Evolutionary conservation across 1,140 invertebrate genomes (phyloP), one percentile per base, ranked within the genome.

Genomic region (Nephila pilipes): DNA sequence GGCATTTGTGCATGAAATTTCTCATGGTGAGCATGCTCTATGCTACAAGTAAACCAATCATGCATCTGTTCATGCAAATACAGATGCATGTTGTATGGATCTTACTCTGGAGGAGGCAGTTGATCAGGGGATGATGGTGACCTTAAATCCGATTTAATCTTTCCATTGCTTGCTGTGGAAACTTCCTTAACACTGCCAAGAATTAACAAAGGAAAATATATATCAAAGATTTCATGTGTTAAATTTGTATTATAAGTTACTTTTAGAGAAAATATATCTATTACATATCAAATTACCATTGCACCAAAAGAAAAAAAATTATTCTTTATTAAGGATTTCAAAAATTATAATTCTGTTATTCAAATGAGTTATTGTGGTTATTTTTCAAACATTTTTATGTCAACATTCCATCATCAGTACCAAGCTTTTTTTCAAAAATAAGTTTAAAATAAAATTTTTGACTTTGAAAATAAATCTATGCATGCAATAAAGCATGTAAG

Each of bases 131-230:
- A 88, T 6, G 92, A 60, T 1, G 87, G 92, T 22, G 87, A 93
- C 38, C 75, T 79, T n/a, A 89, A 55, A 22, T 93, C 92, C 20
- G 85, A 65, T 38, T 89, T 93, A 46, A 93, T 89, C 60, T 93
- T 93, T 54, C 92, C 92, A 54, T 93, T 93, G 58, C 81, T 93
- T 29, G 92, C 92, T 14, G 85, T 93, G 1, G 92, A 88, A 29
- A 93, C 92, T 81, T 93, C 92, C 79, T 93, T 93, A 54, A 93
- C 92, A 55, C 92, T 93, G 58, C 55, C 25, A 81, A 57, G 58
- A 89, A 81, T 65, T 16, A 81, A 93, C 20, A 75, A 69, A 38
- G 63, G 12, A 25, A 14, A 65, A 65, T 25, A 10, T 22, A 58
- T 6, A 25, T 25, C n/a, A 65, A 65, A 8, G 10, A 65, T 25